Base-by-base conservation (phyloP, 1,140 invertebrate genomes). In the Brachionus rubens region DNA sequence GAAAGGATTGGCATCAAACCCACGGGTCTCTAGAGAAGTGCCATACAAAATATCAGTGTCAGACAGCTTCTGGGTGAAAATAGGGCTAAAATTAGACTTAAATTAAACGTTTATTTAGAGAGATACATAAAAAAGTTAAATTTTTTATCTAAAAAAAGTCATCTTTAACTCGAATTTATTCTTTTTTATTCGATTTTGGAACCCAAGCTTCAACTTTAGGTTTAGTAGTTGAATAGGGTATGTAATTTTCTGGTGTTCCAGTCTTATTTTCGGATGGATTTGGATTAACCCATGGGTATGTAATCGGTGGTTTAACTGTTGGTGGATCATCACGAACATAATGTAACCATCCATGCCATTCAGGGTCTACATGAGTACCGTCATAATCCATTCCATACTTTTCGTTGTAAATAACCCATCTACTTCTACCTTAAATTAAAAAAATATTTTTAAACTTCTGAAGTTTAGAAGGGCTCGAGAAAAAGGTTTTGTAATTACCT, bases 381-480 rank as follows among this genome's bases (percentile, higher is more conserved):
- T 99, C 95, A 84, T 98, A 98, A 82, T 97, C 90, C 80, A 94
- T 82, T 80, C 87, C 85, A 75, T 88, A 75, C 77, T 89, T 87
- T 12, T 91, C 89, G 9, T 89, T 85, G 82, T 93, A 99, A 79
- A 91, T 90, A 3, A 99, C 89, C 95, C 96, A 99, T 78, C 96
- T 88, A 86, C 95, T 98, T 70, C 92, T 87, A 54, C 89, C 90
- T 90, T 7, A 26, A 52, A 52, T 9, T 28, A n/a, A 28, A 54
- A 36, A 19, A 36, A 19, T 16, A 19, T 65, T 65, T 41, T 41
- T 26, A 54, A 43, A n/a, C 40, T 14, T 21, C 36, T 4, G 4
- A 47, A 30, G 9, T 40, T 75, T n/a, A 65, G 4, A 24, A n/a
- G n/a, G n/a, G n/a, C n/a, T n/a, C n/a, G n/a, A n/a, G n/a, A n/a